A percentile compares a stretch with the other conserved stretches of the same genome.
These are phyloP conservation scores for Mnemiopsis leidyi DNA, from an alignment of 37 sponge, comb jelly and placozoan genomes.

Conservation along the genomic window DNA sequence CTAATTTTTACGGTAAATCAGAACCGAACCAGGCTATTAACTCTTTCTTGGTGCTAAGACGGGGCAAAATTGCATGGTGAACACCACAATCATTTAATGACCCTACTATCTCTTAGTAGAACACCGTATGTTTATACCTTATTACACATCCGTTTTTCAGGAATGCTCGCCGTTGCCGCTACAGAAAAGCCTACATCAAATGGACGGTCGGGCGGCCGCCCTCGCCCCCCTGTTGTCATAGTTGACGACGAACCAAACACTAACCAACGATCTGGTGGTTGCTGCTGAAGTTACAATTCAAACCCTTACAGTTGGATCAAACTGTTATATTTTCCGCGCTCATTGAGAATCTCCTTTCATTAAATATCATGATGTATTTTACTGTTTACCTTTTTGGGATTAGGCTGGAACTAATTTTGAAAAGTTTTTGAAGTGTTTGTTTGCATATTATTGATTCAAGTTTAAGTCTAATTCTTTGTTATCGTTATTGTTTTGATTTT, in stretches of 20 bases:
- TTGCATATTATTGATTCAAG: background rate
- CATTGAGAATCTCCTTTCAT: background rate
- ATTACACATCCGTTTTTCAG: too few species aligned
- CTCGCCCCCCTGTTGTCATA: conserved; percentile 31
- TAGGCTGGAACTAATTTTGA: background rate
- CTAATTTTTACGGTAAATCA: too few species aligned
- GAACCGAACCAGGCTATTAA: too few species aligned
- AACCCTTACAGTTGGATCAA: background rate
- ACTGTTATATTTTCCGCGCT: background rate
- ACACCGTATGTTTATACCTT: too few species aligned
- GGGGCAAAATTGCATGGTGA: too few species aligned
- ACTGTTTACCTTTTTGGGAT: background rate
- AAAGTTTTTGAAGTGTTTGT: background rate
- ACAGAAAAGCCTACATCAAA: background rate
- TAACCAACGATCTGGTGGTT: background rate
- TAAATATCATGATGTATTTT: background rate
- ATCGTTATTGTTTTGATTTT: background rate
- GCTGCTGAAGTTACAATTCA: background rate
- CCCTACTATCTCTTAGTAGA: too few species aligned
- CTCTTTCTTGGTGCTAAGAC: too few species aligned
- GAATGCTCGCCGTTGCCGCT: conserved; percentile 35
- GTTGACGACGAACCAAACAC: conserved; percentile 37
- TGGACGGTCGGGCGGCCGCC: background rate
- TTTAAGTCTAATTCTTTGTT: background rate
- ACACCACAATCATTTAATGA: too few species aligned